Conservation (phyloP, 1,140 invertebrate species). For the Gonatopus flavifemur region DNA sequence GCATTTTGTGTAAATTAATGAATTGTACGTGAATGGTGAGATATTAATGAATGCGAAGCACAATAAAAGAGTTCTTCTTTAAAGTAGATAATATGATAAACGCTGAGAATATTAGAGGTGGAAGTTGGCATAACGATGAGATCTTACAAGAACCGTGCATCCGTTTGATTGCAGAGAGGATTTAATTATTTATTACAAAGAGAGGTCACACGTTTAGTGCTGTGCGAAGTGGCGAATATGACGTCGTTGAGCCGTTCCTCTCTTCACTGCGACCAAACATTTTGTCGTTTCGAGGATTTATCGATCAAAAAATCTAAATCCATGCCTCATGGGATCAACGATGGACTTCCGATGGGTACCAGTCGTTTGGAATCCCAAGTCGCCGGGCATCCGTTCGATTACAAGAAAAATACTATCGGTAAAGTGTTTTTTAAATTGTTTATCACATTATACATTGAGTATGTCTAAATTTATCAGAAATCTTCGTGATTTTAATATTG, state of each 20-base stretch:
- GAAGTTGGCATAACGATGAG: slow-evolving; percentile 9
- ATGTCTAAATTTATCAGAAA: too few relatives aligned
- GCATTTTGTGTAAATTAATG: too few relatives aligned
- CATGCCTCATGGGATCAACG: neutral
- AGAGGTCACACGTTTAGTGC: neutral
- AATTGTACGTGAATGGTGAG: too few relatives aligned
- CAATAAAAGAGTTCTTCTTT: too few relatives aligned
- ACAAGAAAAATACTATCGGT: slow-evolving; percentile 61
- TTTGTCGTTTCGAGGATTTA: slow-evolving; percentile 21
- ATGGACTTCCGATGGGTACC: slow-evolving; percentile 37
- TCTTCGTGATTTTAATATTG: too few relatives aligned
- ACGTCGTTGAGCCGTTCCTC: slow-evolving; percentile 28
- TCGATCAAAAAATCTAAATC: slow-evolving; percentile 15
- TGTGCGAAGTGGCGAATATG: slow-evolving; percentile 16
- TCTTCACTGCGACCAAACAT: slow-evolving; percentile 16
- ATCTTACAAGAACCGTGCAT: slow-evolving; percentile 13
- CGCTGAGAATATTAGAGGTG: too few relatives aligned
- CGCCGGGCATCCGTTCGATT: slow-evolving; percentile 67
- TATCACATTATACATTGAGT: too few relatives aligned
- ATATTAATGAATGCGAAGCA: too few relatives aligned
- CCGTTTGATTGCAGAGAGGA: slow-evolving; percentile 29
- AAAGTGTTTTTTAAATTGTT: too few relatives aligned
- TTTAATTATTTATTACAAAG: slow-evolving; percentile 20
- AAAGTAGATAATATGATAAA: too few relatives aligned
- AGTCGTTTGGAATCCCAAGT: slow-evolving; percentile 65